Base-by-base conservation (phyloP, 1,140 invertebrate genomes). In the Cotesia glomerata region DNA sequence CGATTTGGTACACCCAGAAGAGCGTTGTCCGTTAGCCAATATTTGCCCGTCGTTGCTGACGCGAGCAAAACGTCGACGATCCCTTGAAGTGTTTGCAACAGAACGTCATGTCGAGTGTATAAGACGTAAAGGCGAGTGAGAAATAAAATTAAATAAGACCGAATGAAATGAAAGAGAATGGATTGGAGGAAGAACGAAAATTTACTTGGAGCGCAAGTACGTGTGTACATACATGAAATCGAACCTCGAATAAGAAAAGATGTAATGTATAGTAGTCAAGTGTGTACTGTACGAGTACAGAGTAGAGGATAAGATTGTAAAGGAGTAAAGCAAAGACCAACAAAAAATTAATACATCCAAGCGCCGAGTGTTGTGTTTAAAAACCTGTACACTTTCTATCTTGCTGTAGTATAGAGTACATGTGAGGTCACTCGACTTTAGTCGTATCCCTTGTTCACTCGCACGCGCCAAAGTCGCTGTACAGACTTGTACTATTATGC, bases 21-120 rank as follows among this genome's bases (percentile, higher is more conserved):
- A 69, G 36, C 66, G 54, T 69, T 45, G 58, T 56, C 14, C 34
- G 66, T 34, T 52, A n/a, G 34, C 66, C 13, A 69, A 69, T 69
- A 69, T 69, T 69, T 69, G 66, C 56, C 54, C 66, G 35, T 58
- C 34, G 26, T 45, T 69, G 66, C 66, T 69, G 66, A 69, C 66
- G 54, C 54, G 66, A 59, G 34, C 39, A 59, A 69, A 69, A 69
- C 52, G 66, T 69, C 66, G 54, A 69, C 54, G 54, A 16, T 34
- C 66, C 7, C 39, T 45, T 45, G 39, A 45, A 45, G 66, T 69
- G 66, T 14, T 35, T 69, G 32, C 35, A 16, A 34, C 45, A 11
- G 13, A 14, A 69, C 14, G 54, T 16, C 39, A 56, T 11, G 32
- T 56, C n/a, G 32, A 51, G 56, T 45, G 5, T 45, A 56, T 4